phyloP scores from a whole-genome alignment of 2,113 vertebrate genomes.

The Myotis lucifugus region DNA sequence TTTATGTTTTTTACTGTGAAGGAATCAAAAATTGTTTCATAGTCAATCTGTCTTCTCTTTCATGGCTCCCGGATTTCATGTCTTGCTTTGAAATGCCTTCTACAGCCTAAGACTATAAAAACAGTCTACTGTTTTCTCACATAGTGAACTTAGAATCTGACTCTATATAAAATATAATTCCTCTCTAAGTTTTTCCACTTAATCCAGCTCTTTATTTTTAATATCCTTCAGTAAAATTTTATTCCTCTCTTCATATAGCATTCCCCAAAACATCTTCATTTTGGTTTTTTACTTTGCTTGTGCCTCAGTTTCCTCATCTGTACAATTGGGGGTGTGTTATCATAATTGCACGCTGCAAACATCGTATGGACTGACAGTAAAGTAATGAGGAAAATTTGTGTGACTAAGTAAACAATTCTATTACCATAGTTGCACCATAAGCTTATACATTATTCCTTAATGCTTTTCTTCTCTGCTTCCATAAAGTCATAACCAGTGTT shows the following conservation, averaged over 20 bases:
- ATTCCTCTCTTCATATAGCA: background rate
- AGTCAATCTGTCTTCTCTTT: background rate
- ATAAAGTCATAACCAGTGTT: conserved; percentile 11
- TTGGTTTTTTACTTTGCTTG: background rate
- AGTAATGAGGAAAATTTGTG: background rate
- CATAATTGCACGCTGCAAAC: background rate
- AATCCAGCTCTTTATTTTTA: background rate
- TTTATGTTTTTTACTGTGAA: background rate
- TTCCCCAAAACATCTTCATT: background rate
- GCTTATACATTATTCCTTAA: conserved; percentile 54
- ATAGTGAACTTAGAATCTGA: background rate
- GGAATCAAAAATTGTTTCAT: background rate
- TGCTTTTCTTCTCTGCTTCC: conserved; percentile 17
- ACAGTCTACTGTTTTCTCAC: background rate
- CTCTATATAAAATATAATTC: background rate
- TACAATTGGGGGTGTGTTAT: background rate
- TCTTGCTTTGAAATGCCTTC: background rate
- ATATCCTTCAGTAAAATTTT: background rate
- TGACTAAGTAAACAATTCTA: background rate
- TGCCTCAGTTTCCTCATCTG: background rate
- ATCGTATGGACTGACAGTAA: background rate
- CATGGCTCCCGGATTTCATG: background rate
- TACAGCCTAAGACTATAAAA: background rate
- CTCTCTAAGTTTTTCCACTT: background rate
- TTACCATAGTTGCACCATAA: background rate